These are phyloP conservation scores for Dicaeum eximium DNA, from an alignment of 2,113 vertebrate genomes.

Conservation along the genomic window DNA sequence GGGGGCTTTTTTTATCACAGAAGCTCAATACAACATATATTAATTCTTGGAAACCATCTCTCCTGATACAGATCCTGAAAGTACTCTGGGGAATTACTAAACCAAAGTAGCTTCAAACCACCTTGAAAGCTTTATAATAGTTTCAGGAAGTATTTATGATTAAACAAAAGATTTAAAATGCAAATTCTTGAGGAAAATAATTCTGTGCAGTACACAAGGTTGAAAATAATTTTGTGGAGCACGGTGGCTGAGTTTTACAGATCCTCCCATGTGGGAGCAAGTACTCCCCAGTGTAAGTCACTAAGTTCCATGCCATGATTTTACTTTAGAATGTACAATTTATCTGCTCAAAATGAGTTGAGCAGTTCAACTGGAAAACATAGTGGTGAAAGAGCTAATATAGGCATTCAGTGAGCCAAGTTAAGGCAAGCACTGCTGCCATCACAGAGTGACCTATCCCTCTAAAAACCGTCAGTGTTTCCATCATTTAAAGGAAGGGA, in stretches of 20 bases:
- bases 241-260: not conserved
- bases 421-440: not conserved
- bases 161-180: not conserved
- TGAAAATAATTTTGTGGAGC: not conserved
- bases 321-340: not conserved
- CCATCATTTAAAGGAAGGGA: not conserved
- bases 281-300: not conserved
- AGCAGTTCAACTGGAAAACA: not conserved
- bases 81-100: not conserved
- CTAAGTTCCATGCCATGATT: not conserved
- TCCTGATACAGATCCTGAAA: not conserved
- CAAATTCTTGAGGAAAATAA: not conserved
- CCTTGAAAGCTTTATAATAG: not conserved
- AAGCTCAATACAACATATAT: not conserved
- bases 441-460: not conserved
- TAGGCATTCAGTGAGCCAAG: not conserved
- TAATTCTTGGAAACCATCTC: not conserved
- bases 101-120: not conserved
- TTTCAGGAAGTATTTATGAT: not conserved
- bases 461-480: not conserved
- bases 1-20: not conserved
- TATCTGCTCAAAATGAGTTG: not conserved
- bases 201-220: not conserved
- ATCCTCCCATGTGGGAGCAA: not conserved
- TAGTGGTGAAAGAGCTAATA: not conserved